phyloP scores from a whole-genome alignment of 1,140 invertebrate species.

The Dendroctonus valens region DNA sequence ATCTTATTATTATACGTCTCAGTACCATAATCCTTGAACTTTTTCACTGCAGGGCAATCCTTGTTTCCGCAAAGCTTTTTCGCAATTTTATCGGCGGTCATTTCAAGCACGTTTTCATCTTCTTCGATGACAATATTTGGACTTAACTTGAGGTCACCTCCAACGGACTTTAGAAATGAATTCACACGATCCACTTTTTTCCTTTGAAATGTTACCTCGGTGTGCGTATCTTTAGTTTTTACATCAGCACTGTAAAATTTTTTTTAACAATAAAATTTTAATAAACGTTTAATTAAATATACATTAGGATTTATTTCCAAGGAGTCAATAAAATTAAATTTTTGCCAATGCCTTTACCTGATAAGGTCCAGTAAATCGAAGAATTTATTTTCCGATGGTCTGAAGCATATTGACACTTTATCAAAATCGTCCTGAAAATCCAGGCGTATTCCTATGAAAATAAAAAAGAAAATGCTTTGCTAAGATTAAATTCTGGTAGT shows the following conservation, averaged over 20 bases:
- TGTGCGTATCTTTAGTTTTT: slow-evolving; percentile 16
- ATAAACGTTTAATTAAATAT: too few species aligned
- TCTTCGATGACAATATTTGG: neutral
- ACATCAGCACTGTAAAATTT: slow-evolving; percentile 16
- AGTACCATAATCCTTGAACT: slow-evolving; percentile 45
- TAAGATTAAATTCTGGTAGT: too few species aligned
- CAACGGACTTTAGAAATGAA: slow-evolving; percentile 16
- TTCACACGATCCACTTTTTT: slow-evolving; percentile 10
- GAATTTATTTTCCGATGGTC: slow-evolving; percentile 41
- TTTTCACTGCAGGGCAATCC: slow-evolving; percentile 46
- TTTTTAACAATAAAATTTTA: too few species aligned
- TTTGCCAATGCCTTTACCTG: slow-evolving; percentile 5
- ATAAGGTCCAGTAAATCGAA: slow-evolving; percentile 34
- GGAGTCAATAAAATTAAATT: neutral
- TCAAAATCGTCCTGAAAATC: slow-evolving; percentile 33
- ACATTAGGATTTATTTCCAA: neutral
- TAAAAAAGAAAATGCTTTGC: neutral
- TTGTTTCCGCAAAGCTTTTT: slow-evolving; percentile 44
- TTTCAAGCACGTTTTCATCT: slow-evolving; percentile 15
- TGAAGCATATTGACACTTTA: slow-evolving; percentile 35
- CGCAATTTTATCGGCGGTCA: slow-evolving; percentile 42
- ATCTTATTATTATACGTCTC: too few species aligned
- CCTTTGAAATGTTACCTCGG: slow-evolving; percentile 11
- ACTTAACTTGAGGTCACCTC: slow-evolving; percentile 1
- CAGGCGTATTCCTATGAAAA: slow-evolving; percentile 9